A percentile compares a stretch with the other conserved stretches of the same genome.
Evolutionary conservation across 2,797 vertebrate genomes (phyloP).

Genomic region (Xiphorhynchus erythropygius): DNA sequence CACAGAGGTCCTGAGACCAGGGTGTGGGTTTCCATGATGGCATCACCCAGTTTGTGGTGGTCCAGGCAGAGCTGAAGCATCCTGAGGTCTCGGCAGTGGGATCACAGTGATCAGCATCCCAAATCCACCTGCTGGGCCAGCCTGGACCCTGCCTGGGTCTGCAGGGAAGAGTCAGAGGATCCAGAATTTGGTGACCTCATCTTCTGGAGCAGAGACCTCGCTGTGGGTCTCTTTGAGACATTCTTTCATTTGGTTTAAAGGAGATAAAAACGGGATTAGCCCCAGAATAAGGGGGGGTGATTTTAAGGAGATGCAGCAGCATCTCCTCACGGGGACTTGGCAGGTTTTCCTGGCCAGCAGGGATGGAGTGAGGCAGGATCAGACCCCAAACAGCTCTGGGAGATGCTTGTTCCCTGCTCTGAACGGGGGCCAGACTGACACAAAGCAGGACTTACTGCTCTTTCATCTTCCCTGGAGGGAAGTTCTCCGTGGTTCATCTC

Average conservation of each 20-base stretch:
- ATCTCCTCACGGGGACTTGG: neutral
- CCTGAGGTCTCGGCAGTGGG: fast-evolving
- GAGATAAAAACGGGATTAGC: neutral
- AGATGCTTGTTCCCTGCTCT: neutral
- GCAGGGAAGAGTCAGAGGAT: neutral
- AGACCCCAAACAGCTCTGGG: neutral
- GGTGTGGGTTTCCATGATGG: fast-evolving
- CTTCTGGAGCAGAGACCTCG: neutral
- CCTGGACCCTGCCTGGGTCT: no score
- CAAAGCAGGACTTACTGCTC: neutral
- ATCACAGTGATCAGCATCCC: fast-evolving
- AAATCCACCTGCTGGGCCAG: fast-evolving
- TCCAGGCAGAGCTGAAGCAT: neutral
- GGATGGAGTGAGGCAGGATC: neutral
- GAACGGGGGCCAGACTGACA: fast-evolving
- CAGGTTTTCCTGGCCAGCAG: fast-evolving
- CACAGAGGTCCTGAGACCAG: neutral
- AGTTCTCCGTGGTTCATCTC: neutral
- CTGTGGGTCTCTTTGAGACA: neutral
- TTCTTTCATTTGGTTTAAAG: neutral
- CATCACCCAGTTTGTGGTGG: neutral
- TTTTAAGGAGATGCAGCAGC: neutral
- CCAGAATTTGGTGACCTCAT: neutral
- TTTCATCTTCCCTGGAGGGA: neutral
- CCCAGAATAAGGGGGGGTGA: no score